Percentiles rank a stretch among this genome's conserved stretches.
Conservation (phyloP, 1,140 invertebrate genomes). For the Ephestia elutella region DNA sequence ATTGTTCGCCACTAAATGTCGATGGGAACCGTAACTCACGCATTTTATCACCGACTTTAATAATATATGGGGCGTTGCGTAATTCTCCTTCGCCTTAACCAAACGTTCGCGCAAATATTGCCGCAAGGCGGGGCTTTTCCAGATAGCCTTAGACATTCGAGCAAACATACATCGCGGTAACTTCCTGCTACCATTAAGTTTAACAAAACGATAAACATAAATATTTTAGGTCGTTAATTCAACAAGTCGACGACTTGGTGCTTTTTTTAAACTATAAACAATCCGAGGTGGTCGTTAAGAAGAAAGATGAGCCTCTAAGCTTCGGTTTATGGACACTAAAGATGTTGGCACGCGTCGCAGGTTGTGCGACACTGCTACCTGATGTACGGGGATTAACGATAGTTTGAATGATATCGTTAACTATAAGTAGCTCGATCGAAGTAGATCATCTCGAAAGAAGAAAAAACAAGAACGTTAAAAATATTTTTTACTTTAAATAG, state of each 20-base stretch:
- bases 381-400: constrained; percentile 5
- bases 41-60: constrained; percentile 56
- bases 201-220: constrained; percentile 40
- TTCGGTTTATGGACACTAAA: constrained; percentile 65
- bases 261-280: constrained; percentile 68
- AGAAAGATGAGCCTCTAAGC: constrained; percentile 67
- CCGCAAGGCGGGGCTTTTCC: constrained; percentile 20
- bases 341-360: constrained; percentile 50
- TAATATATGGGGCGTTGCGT: constrained; percentile 65
- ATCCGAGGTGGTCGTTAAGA: constrained; percentile 59
- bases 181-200: constrained; percentile 21
- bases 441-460: background rate
- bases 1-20: constrained; percentile 65
- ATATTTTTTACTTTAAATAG: no score
- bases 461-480: background rate
- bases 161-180: constrained; percentile 12
- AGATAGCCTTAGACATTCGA: constrained; percentile 15
- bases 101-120: constrained; percentile 36
- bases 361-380: constrained; percentile 39
- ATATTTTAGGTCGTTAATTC: constrained; percentile 54
- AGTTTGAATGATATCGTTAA: background rate
- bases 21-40: constrained; percentile 61
- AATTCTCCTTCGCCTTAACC: constrained; percentile 44
- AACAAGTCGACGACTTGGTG: constrained; percentile 31
- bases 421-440: no score